These are phyloP conservation scores for Montipora cactus DNA, from an alignment of 64 coral and sea anemone genomes.

Conservation along the genomic window DNA sequence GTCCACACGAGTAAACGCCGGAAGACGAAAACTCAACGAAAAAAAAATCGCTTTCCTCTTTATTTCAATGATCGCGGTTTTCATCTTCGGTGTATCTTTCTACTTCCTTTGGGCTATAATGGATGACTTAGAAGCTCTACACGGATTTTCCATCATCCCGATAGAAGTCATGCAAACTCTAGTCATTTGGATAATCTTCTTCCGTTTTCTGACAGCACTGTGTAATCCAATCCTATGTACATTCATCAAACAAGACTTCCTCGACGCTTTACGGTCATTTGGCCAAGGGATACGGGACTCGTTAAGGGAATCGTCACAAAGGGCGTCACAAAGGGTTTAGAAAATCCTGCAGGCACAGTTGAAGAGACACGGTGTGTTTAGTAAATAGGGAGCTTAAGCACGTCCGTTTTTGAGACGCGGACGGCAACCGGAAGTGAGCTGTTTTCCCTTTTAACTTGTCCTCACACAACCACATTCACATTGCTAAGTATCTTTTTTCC, in stretches of 20 bases:
- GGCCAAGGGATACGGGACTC: not conserved
- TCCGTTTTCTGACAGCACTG: slow-evolving; percentile 79
- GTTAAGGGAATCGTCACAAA: not conserved
- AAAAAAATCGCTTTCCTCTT: slow-evolving; percentile 76
- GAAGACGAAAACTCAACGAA: slow-evolving; percentile 49
- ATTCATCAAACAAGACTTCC: slow-evolving; percentile 89
- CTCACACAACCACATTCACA: too few species aligned
- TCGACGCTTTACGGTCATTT: slow-evolving; percentile 34
- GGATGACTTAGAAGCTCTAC: slow-evolving; percentile 60
- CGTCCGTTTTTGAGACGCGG: too few species aligned
- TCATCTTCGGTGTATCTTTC: slow-evolving; percentile 74
- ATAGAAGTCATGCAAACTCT: slow-evolving; percentile 15
- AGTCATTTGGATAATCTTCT: slow-evolving; percentile 55
- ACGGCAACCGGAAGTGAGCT: too few species aligned
- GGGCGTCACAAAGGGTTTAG: not conserved
- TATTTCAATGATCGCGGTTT: slow-evolving; percentile 82
- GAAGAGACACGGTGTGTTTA: too few species aligned
- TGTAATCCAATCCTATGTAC: slow-evolving; percentile 81
- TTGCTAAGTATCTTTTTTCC: too few species aligned
- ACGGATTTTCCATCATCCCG: slow-evolving; percentile 29
- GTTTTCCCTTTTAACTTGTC: too few species aligned
- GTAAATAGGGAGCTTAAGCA: too few species aligned
- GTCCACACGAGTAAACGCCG: not conserved
- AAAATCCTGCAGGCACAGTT: too few species aligned
- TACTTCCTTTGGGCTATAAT: slow-evolving; percentile 79